Evolutionary conservation across 2,113 vertebrate genomes (phyloP).

Genomic region (Australoheros scitulus): DNA sequence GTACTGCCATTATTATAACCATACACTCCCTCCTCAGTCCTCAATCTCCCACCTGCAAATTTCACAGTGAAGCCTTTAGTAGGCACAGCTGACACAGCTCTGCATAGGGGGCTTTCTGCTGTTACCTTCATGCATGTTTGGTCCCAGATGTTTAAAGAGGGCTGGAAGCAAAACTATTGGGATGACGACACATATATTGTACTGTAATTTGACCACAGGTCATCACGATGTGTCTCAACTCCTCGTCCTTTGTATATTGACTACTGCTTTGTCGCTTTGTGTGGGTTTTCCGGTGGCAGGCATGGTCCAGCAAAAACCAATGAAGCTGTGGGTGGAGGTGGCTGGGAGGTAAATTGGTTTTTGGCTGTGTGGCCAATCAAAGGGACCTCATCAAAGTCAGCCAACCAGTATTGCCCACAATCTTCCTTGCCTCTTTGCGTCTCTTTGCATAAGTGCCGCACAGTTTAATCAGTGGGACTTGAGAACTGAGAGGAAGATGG

Average conservation of each 20-base stretch:
- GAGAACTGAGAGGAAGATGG: constrained; percentile 25
- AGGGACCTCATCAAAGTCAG: constrained; percentile 74
- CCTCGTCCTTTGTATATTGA: constrained; percentile 17
- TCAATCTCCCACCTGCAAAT: constrained; percentile 50
- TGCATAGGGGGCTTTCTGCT: constrained; percentile 4
- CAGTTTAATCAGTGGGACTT: constrained; percentile 40
- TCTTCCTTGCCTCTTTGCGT: constrained; percentile 45
- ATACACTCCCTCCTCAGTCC: constrained; percentile 19
- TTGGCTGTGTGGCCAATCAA: constrained; percentile 68
- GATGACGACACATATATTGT: constrained; percentile 10
- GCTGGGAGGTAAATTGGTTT: constrained; percentile 57
- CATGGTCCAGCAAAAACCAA: constrained; percentile 1
- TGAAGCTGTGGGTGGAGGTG: constrained; percentile 24
- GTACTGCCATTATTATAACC: constrained; percentile 63
- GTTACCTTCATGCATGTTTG: constrained; percentile 44
- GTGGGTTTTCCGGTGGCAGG: constrained; percentile 26
- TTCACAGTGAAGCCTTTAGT: constrained; percentile 40
- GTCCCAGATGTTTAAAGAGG: constrained; percentile 40
- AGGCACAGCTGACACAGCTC: constrained; percentile 55
- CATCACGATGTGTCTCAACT: constrained; percentile 12
- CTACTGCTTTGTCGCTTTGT: constrained; percentile 32
- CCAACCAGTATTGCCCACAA: constrained; percentile 42
- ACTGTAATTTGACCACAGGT: constrained; percentile 15
- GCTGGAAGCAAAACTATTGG: constrained; percentile 8
- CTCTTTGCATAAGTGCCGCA: constrained; percentile 57